These are phyloP conservation scores for Nemotelus nigrinus DNA, from an alignment of 2,888 invertebrate genomes.

Conservation along the genomic window DNA sequence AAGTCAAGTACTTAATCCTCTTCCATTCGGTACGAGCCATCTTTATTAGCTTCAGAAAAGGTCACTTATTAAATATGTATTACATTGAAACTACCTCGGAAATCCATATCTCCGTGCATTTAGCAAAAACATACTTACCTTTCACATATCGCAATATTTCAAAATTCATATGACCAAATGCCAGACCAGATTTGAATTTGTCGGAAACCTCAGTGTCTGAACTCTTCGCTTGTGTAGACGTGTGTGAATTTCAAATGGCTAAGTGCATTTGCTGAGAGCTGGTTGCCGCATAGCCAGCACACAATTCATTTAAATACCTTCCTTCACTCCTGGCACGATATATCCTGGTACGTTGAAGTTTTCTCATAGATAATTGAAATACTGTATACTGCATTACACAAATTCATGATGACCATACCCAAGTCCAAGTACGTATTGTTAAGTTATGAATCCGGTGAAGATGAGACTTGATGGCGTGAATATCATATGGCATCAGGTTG, in stretches of 20 bases:
- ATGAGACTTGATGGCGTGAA: conserved; percentile 8
- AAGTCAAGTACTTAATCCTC: too few relatives aligned
- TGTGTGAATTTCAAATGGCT: not conserved
- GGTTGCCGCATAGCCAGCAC: conserved; percentile 2
- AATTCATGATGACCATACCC: not conserved
- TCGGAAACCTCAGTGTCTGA: too few relatives aligned
- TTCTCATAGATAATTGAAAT: conserved; percentile 26
- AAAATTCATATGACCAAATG: too few relatives aligned
- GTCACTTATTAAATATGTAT: too few relatives aligned
- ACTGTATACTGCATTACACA: conserved; percentile 12
- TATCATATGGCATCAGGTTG: conserved; percentile 8
- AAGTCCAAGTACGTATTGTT: not conserved
- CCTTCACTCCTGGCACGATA: too few relatives aligned
- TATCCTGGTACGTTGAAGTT: not conserved
- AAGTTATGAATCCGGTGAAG: not conserved
- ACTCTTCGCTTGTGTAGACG: not conserved
- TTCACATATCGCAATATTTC: too few relatives aligned
- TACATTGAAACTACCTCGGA: too few relatives aligned
- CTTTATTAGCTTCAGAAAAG: too few relatives aligned
- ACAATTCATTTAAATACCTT: not conserved
- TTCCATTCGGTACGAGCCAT: too few relatives aligned
- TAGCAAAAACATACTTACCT: too few relatives aligned
- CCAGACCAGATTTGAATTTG: too few relatives aligned
- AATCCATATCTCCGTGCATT: too few relatives aligned
- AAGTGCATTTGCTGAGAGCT: not conserved